Evolutionary conservation across 2,113 vertebrate species (phyloP).

Genomic region (Bufo bufo): DNA sequence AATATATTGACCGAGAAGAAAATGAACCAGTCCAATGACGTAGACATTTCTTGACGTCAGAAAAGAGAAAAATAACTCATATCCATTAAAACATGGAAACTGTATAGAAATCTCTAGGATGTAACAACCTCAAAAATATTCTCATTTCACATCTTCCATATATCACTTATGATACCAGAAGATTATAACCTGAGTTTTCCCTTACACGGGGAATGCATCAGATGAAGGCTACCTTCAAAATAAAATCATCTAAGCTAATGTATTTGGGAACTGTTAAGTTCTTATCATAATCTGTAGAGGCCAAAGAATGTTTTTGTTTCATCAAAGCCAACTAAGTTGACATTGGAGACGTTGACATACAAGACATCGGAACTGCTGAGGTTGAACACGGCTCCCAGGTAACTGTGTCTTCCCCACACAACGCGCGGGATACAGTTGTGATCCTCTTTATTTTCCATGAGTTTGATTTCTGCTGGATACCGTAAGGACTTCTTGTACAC

Average conservation of each 20-base stretch:
- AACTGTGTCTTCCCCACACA: slow-evolving; percentile 73
- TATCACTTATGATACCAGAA: not conserved
- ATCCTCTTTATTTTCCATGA: slow-evolving; percentile 73
- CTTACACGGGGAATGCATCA: not conserved
- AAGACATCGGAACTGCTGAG: slow-evolving; percentile 70
- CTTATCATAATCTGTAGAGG: slow-evolving; percentile 73
- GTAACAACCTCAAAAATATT: not conserved
- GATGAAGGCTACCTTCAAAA: not conserved
- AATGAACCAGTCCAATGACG: not conserved
- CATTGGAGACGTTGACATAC: slow-evolving; percentile 73
- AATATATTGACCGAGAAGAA: not conserved
- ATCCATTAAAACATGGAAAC: slow-evolving; percentile 45
- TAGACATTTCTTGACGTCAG: not conserved
- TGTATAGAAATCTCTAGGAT: not conserved
- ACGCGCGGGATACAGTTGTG: slow-evolving; percentile 62
- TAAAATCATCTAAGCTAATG: not conserved
- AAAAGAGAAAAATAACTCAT: not conserved
- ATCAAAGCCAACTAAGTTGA: slow-evolving; percentile 69
- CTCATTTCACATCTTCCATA: not conserved
- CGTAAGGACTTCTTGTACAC: slow-evolving; percentile 72
- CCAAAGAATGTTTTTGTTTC: slow-evolving; percentile 79
- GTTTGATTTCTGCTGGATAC: slow-evolving; percentile 63
- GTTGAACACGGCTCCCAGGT: slow-evolving; percentile 73
- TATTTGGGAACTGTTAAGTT: not conserved
- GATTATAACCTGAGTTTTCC: not conserved